phyloP scores from a whole-genome alignment of 30 jellyfish, hydroid and myxozoan genomes.

The Sanderia malayensis region DNA sequence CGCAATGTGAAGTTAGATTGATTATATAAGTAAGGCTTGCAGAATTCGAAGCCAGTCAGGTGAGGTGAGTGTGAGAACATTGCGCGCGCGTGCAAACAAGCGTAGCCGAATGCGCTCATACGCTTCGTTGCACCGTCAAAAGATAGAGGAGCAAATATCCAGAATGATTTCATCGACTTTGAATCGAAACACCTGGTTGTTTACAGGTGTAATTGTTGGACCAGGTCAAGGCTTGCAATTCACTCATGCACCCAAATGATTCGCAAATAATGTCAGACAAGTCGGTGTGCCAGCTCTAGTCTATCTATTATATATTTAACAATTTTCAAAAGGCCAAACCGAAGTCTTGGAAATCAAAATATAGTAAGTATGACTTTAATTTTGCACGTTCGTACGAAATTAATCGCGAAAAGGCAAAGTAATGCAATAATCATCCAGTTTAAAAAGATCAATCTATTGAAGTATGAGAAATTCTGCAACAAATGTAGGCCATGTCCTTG shows the following conservation, averaged over 20 bases:
- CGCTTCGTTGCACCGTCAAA: not conserved
- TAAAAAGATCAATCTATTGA: too few species aligned
- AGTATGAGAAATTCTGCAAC: not conserved
- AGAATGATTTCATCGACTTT: slow-evolving; percentile 42
- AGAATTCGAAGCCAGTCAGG: too few species aligned
- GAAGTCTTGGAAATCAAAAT: not conserved
- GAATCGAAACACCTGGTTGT: slow-evolving; percentile 49
- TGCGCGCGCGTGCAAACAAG: not conserved
- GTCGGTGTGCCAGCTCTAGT: not conserved
- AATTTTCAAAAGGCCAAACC: not conserved
- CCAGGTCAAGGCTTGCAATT: slow-evolving; percentile 68
- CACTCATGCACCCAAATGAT: slow-evolving; percentile 62
- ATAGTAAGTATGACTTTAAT: not conserved
- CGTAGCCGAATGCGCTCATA: not conserved
- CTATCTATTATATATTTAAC: not conserved
- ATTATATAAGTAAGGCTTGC: too few species aligned
- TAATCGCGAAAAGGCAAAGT: not conserved
- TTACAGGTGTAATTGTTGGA: slow-evolving; percentile 49
- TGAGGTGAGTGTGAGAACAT: too few species aligned
- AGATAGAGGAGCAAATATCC: not conserved
- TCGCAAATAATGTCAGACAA: slow-evolving; percentile 45
- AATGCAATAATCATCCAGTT: not conserved
- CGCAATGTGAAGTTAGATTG: too few species aligned
- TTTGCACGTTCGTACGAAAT: not conserved
- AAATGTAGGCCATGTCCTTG: not conserved